Evolutionary conservation across 2,888 invertebrate genomes (phyloP), one percentile per base, ranked within the genome.

Genomic region (Trimorus sp.): DNA sequence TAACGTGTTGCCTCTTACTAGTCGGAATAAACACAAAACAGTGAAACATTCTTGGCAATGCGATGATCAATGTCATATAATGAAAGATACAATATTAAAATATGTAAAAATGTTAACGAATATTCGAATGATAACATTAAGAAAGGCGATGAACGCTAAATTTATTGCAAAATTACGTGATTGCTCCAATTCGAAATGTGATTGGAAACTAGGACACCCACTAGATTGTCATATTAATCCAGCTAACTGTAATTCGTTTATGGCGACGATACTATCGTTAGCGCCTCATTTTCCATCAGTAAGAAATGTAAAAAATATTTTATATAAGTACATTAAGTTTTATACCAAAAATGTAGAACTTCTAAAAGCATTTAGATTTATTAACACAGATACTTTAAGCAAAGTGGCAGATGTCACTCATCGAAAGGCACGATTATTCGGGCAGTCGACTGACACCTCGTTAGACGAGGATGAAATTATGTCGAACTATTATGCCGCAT

Each of bases 131-230:
- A 48, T 48, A 4, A 48, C 48, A 4, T 48, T 48, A 4, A 48
- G 9, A n/a, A 48, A 48, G n/a, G 48, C 48, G n/a, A 48, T 48
- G 48, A 48, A n/a, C n/a, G n/a, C 48, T 12, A 48, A 48, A 48
- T n/a, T 48, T n/a, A 9, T 48, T 7, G 7, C 48, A 12, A 9
- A 48, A 48, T 48, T 48, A n/a, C 48, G 48, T 48, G n/a, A 48
- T 12, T 48, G 48, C n/a, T 48, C 48, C 5, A 48, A 48, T 48
- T 48, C 48, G 5, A 4, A 48, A 12, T 48, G 4, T 12, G n/a
- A n/a, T 48, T 48, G 4, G 4, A 48, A 48, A 9, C 5, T 48
- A 9, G 48, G 48, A 12, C 48, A 48, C 9, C 48, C 48, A 9
- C n/a, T 48, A n/a, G n/a, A 12, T 12, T 48, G 48, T 9, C 48